phyloP scores from a whole-genome alignment of 2,797 vertebrate genomes.

The Myotis pilosus region DNA sequence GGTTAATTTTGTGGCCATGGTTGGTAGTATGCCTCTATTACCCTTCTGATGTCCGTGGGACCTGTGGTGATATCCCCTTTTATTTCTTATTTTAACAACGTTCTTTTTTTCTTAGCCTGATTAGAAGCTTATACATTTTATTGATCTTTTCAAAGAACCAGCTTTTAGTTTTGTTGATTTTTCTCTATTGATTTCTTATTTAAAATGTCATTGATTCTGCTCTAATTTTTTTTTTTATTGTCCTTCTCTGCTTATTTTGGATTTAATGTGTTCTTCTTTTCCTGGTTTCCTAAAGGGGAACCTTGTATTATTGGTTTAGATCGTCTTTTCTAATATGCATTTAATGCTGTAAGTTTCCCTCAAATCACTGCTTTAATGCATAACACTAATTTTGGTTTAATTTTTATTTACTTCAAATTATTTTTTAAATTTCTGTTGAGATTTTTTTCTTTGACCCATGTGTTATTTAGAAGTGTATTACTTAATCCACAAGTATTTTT shows the following conservation, averaged over 20 bases:
- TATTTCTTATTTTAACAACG: too few species aligned
- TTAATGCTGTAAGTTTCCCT: not conserved
- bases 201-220: not conserved
- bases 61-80: not conserved
- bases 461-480: not conserved
- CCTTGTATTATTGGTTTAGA: not conserved
- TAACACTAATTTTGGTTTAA: not conserved
- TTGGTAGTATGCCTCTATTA: not conserved
- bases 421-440: not conserved
- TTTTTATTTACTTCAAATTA: not conserved
- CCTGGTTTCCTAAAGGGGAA: not conserved
- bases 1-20: not conserved
- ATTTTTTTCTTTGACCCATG: not conserved
- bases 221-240: not conserved
- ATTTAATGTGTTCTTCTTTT: not conserved
- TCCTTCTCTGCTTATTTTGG: not conserved
- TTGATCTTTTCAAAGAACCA: not conserved
- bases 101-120: not conserved
- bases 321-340: not conserved
- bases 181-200: not conserved
- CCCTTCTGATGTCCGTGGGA: not conserved
- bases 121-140: not conserved
- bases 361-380: not conserved
- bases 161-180: not conserved
- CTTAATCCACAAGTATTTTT: not conserved